Conservation (phyloP, 1,140 invertebrate genomes). For the Hylaeus anthracinus region DNA sequence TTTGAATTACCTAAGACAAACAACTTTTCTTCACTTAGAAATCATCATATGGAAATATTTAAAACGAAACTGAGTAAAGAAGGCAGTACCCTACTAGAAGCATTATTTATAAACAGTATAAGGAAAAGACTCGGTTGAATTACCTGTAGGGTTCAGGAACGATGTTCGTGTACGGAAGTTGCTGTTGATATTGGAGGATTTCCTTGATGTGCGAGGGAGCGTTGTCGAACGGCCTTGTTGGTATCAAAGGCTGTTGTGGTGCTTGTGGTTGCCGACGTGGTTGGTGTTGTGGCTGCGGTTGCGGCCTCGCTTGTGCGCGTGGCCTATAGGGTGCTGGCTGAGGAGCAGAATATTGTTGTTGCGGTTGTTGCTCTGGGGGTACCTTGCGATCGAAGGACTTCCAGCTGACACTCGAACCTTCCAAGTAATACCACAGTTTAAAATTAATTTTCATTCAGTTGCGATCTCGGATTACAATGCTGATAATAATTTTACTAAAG, state of each 20-base stretch:
- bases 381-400: constrained; percentile 69
- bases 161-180: constrained; percentile 75
- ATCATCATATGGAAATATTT: no score
- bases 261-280: constrained; percentile 37
- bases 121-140: no score
- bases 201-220: constrained; percentile 76
- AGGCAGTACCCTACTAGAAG: no score
- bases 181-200: constrained; percentile 73
- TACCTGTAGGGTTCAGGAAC: constrained; percentile 77
- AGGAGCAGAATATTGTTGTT: constrained; percentile 41
- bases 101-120: neutral
- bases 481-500: no score
- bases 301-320: constrained; percentile 61
- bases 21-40: no score
- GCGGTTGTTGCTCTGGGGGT: constrained; percentile 46
- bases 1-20: no score
- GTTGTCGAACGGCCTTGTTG: constrained; percentile 63
- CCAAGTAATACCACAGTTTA: neutral
- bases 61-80: no score
- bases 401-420: constrained; percentile 77
- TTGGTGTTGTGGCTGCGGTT: constrained; percentile 44
- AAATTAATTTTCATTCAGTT: neutral
- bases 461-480: no score
- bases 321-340: constrained; percentile 75
- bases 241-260: constrained; percentile 63